Base-by-base conservation (phyloP, 2,797 vertebrate species). In the Aplochiton taeniatus region DNA sequence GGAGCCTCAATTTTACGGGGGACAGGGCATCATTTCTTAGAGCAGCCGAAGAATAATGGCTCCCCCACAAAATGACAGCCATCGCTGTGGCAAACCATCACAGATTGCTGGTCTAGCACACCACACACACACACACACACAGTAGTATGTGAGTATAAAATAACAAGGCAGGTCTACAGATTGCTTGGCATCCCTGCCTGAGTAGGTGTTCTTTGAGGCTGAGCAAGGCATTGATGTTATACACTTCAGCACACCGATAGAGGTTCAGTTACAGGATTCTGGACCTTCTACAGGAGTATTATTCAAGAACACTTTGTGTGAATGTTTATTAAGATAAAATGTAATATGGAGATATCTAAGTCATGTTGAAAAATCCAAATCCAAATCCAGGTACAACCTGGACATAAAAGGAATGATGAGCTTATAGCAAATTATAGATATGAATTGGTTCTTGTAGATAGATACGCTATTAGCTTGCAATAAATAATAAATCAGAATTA, bases 71-170 rank as follows among this genome's bases (percentile, higher is more conserved):
- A 87, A 82, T 87, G 85, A 88, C 88, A 89, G 86, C 81, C 82
- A 68, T 85, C 68, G 67, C 76, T 53, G 83, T 70, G 47, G 82
- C 78, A 66, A 81, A 81, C 59, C 85, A 85, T 86, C 86, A 82
- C 83, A 88, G 83, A 88, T 83, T 87, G 86, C 85, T 63, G 80
- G 77, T 89, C 83, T 79, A 84, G 85, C 87, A 86, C 81, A n/a
- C 43, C 42, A 45, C 14, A 45, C 19, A 54, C 50, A 52, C 50
- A 52, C 50, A 52, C 80, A 74, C 75, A 70, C 76, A 63, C 73
- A 68, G 78, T 74, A 80, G 61, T 8, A 48, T 8, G 9, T 9
- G 46, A 14, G 12, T 18, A 19, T 17, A 75, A 83, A 81, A 88
- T 81, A 85, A 88, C 85, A 89, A 82, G 75, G 74, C 74, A 63